These are phyloP conservation scores for Laothoe populi DNA, from an alignment of 2,888 invertebrate genomes.

Conservation along the genomic window DNA sequence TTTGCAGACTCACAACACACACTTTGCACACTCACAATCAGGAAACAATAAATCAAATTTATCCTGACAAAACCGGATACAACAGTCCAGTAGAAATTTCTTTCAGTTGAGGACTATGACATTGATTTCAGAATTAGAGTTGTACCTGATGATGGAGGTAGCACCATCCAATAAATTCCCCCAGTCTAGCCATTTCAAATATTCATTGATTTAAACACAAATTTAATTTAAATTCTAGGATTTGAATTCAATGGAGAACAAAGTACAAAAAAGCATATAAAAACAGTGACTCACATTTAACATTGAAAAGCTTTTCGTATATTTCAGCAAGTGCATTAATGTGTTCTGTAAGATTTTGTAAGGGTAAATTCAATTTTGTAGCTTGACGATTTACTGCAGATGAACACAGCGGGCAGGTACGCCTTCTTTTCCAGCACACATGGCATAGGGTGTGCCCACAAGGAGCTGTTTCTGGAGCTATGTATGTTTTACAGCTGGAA, in stretches of 20 bases:
- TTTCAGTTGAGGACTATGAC: too few relatives aligned
- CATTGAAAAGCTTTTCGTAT: constrained; percentile 64
- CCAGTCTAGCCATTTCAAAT: too few relatives aligned
- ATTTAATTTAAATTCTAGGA: too few relatives aligned
- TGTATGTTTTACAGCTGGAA: constrained; percentile 70
- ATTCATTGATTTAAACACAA: too few relatives aligned
- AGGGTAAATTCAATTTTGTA: constrained; percentile 57
- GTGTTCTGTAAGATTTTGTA: constrained; percentile 60
- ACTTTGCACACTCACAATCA: too few relatives aligned
- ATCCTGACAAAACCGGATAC: too few relatives aligned
- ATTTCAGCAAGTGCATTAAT: constrained; percentile 52
- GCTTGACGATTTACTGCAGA: constrained; percentile 51
- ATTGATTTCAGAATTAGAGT: too few relatives aligned
- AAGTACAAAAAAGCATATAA: constrained; percentile 6
- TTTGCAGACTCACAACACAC: too few relatives aligned
- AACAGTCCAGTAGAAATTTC: too few relatives aligned
- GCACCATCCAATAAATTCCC: too few relatives aligned
- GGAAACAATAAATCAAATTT: too few relatives aligned
- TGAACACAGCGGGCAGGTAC: constrained; percentile 60
- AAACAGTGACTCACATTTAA: constrained; percentile 64
- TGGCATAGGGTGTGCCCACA: constrained; percentile 74
- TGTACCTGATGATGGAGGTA: too few relatives aligned
- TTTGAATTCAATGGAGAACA: neutral
- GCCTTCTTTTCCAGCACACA: constrained; percentile 63
- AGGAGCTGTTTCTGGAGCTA: constrained; percentile 62